These are phyloP conservation scores for Coreoperca whiteheadi DNA, from an alignment of 2,113 vertebrate species.

Conservation along the genomic window DNA sequence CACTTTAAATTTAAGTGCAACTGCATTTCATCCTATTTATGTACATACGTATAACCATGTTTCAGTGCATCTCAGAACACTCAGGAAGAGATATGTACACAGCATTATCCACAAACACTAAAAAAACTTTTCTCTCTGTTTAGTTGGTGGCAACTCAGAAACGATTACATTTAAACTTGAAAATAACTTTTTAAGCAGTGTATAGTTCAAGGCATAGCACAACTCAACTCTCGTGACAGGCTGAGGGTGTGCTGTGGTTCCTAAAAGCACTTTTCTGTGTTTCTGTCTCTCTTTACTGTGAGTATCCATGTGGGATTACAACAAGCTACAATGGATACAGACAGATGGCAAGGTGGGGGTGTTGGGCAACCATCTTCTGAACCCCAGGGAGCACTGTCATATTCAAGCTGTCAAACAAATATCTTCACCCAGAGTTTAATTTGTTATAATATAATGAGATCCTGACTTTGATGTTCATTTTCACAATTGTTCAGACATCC, in stretches of 20 bases:
- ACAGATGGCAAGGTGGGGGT: constrained; percentile 81
- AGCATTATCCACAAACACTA: neutral
- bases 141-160: constrained; percentile 24
- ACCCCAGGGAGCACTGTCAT: constrained; percentile 68
- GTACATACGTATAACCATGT: neutral
- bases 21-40: neutral
- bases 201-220: constrained; percentile 53
- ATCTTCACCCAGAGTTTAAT: constrained; percentile 62
- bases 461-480: constrained; percentile 59
- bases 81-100: neutral
- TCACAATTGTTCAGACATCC: constrained; percentile 38
- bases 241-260: constrained; percentile 53
- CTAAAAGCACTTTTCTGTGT: constrained; percentile 79
- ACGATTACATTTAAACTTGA: constrained; percentile 46
- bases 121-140: constrained; percentile 3
- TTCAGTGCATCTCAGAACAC: neutral
- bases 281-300: constrained; percentile 66
- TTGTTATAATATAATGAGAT: constrained; percentile 59
- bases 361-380: constrained; percentile 64
- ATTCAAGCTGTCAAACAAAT: constrained; percentile 77
- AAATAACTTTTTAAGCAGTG: constrained; percentile 55
- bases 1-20: neutral
- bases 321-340: constrained; percentile 73
- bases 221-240: constrained; percentile 59
- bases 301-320: constrained; percentile 71